These are phyloP conservation scores for Tiliqua scincoides DNA, from an alignment of 2,113 vertebrate genomes.

Conservation along the genomic window DNA sequence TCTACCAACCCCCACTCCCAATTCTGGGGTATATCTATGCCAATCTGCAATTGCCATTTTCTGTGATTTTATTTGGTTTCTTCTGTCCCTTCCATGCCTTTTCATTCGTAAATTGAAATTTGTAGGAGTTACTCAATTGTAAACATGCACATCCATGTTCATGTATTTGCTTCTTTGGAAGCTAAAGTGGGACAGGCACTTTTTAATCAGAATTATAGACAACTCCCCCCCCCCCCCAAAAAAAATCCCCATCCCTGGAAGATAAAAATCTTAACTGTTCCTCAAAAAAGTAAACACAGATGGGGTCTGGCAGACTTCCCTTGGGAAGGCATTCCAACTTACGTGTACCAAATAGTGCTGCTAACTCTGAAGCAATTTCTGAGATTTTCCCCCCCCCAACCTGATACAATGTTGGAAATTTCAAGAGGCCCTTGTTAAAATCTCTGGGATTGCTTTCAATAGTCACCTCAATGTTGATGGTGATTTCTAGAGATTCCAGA, in stretches of 20 bases:
- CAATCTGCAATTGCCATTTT: not conserved
- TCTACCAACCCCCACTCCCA: not conserved
- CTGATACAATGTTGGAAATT: too few species aligned
- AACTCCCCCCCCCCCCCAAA: too few species aligned
- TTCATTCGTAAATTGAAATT: constrained; percentile 36
- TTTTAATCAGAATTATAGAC: not conserved
- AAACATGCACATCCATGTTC: not conserved
- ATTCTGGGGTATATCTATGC: not conserved
- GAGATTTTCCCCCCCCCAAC: too few species aligned
- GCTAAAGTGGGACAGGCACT: not conserved
- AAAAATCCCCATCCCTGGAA: not conserved
- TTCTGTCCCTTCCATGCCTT: not conserved
- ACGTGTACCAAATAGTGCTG: too few species aligned
- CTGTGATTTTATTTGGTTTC: constrained; percentile 34
- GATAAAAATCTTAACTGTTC: not conserved
- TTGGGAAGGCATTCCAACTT: too few species aligned
- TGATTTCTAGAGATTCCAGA: too few species aligned
- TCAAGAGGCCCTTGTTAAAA: too few species aligned
- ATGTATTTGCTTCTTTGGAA: not conserved
- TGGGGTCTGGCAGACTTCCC: not conserved
- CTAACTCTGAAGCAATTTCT: too few species aligned
- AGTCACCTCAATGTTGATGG: too few species aligned
- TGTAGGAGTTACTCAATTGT: not conserved
- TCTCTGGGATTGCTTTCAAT: too few species aligned
- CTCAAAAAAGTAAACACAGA: not conserved